phyloP scores from a whole-genome alignment of 2,888 invertebrate genomes.

The Euplagia quadripunctaria region DNA sequence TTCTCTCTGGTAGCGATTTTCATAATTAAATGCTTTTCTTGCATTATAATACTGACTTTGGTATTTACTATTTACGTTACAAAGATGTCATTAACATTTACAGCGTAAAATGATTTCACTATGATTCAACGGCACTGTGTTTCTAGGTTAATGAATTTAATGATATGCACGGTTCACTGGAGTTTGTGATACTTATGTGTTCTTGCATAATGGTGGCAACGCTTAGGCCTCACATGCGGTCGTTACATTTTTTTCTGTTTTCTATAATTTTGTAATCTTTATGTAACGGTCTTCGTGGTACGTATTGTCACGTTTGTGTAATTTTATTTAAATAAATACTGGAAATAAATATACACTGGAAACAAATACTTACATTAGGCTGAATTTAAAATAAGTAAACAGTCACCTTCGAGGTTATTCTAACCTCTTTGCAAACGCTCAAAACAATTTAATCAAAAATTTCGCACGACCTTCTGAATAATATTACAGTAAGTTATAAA shows the following conservation, averaged over 20 bases:
- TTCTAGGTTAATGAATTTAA: conserved; percentile 56
- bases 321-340: neutral
- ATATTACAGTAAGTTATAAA: neutral
- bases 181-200: conserved; percentile 45
- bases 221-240: conserved; percentile 36
- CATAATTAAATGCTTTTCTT: conserved; percentile 15
- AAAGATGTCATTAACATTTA: conserved; percentile 28
- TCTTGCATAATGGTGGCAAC: conserved; percentile 61
- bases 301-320: conserved; percentile 2
- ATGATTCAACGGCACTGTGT: conserved; percentile 44
- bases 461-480: neutral
- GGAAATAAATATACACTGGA: neutral
- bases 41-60: conserved; percentile 21
- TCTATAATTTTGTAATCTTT: conserved; percentile 53
- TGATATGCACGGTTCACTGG: conserved; percentile 52
- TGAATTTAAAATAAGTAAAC: neutral
- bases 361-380: neutral
- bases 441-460: neutral
- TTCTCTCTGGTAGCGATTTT: neutral
- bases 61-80: conserved; percentile 5
- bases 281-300: conserved; percentile 44
- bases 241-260: conserved; percentile 52
- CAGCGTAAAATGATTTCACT: conserved; percentile 18
- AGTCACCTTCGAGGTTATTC: neutral
- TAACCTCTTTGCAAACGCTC: neutral